Percentiles rank a stretch among this genome's conserved stretches.
These are phyloP conservation scores for Istiophorus platypterus DNA, from an alignment of 2,113 vertebrate genomes.

Conservation along the genomic window DNA sequence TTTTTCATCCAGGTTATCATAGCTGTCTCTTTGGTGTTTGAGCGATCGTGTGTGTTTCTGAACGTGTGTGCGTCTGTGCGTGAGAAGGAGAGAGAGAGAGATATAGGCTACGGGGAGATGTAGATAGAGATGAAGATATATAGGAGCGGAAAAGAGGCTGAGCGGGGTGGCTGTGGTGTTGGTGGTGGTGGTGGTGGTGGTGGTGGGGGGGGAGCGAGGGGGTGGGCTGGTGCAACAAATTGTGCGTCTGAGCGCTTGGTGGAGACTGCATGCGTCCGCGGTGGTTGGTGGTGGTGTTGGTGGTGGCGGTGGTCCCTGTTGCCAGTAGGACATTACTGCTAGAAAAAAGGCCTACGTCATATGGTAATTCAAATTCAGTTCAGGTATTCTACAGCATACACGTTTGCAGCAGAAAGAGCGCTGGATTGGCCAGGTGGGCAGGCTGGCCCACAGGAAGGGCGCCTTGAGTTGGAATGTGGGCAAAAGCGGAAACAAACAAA, in stretches of 20 bases:
- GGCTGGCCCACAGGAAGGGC: conserved; percentile 51
- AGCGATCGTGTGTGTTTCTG: conserved; percentile 22
- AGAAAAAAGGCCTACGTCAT: conserved; percentile 80
- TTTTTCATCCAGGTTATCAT: conserved; percentile 18
- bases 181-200: too few species aligned
- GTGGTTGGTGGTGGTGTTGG: too few species aligned
- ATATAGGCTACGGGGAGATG: conserved; percentile 17
- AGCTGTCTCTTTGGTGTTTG: conserved; percentile 51
- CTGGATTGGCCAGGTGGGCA: conserved; percentile 74
- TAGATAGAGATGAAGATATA: conserved; percentile 44
- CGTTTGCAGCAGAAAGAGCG: conserved; percentile 78
- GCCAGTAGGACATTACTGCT: conserved; percentile 74
- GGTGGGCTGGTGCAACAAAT: conserved; percentile 73
- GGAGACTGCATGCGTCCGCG: conserved; percentile 33
- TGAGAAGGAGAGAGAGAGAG: background rate
- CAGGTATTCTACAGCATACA: conserved; percentile 80
- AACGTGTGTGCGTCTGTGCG: conserved; percentile 21
- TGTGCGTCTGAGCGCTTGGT: conserved; percentile 64
- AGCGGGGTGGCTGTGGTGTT: too few species aligned
- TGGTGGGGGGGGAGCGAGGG: conserved; percentile 2
- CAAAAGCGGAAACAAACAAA: too few species aligned
- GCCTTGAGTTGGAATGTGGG: conserved; percentile 41
- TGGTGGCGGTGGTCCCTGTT: conserved; percentile 63
- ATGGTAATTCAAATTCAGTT: conserved; percentile 84
- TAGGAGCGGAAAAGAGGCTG: conserved; percentile 20